Evolutionary conservation across 37 sponge, comb jelly and placozoan genomes (phyloP), one percentile per base, ranked within the genome.

Genomic region (Haliclona indistincta): DNA sequence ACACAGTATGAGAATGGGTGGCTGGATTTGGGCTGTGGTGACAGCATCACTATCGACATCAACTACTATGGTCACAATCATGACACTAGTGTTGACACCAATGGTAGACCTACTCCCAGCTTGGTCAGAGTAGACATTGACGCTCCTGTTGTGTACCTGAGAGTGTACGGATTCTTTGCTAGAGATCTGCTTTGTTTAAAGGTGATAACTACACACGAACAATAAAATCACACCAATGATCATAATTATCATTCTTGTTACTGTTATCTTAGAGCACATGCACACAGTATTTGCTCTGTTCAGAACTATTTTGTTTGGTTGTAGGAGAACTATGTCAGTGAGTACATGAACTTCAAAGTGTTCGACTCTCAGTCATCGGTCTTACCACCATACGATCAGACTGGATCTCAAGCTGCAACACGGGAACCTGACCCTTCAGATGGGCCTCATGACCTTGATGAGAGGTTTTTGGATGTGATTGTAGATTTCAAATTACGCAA

Each of bases 11-110:
- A 84, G 56, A 68, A 72, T 77, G 91, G 91, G 15, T 90, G 91
- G 91, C 8, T 90, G n/a, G 91, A 90, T 70, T 19, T 90, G 13
- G 86, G 71, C 45, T 85, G 82, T 77, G 86, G 91, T 7, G 68
- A 72, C 2, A 52, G 22, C 19, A 71, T 90, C 39, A 49, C 78
- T 29, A 71, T 90, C n/a, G 43, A 37, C 25, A 68, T 84, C 8
- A 47, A 64, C 13, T 85, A 90, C 42, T 4, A 7, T 17, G 67
- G 82, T 45, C 71, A 54, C n/a, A 41, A 43, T 34, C 70, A 81
- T 77, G 81, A 81, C 26, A 28, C 52, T 1, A 20, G 36, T 28
- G 0, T 44, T 62, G 91, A 67, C 7, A 0, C 28, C 4, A 38
- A 43, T 35, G 42, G 44, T 0, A 60, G 58, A 33, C 64, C 70